Evolutionary conservation across 2,888 invertebrate species (phyloP), one percentile per base, ranked within the genome.

Genomic region (Apodemia arnacis): DNA sequence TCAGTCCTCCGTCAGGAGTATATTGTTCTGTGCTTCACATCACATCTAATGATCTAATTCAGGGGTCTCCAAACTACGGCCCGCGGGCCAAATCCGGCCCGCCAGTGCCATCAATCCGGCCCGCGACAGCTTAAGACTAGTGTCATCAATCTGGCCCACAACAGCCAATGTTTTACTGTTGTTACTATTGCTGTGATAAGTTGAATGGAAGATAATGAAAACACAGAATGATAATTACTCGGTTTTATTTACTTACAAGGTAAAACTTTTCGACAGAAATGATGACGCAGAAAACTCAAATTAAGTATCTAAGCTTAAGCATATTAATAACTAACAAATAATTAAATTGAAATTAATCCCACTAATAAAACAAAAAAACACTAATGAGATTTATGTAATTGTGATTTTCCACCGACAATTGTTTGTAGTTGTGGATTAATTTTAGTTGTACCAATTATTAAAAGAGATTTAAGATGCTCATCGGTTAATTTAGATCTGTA

Each of bases 301-400:
- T 74, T 74, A 27, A 74, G 34, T 34, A 41, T 74, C 13, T 74
- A 74, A 38, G 38, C 41, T 18, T 18, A 74, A 38, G 38, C 41
- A 74, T 18, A 74, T 74, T 38, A 74, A 15, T 74, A 74, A 74
- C 41, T 38, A 74, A 69, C 31, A 69, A 21, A 21, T 69, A 18
- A 54, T 38, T 15, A 54, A 6, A 69, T 69, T 74, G 41, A 34
- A 74, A 74, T 27, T 31, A 74, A 74, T 41, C 34, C 38, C 11
- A 74, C 74, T 34, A 31, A 41, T 34, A 49, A 21, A 6, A 76
- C 76, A 76, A 76, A 21, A 24, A 76, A 76, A 76, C 24, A 8
- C 76, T 76, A 76, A 76, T 76, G 49, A 76, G 44, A 82, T 82
- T 73, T 72, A 83, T 82, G 83, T 83, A 82, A 70, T 66, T 82